Evolutionary conservation across 2,113 vertebrate genomes (phyloP).

Genomic region (Platichthys flesus): DNA sequence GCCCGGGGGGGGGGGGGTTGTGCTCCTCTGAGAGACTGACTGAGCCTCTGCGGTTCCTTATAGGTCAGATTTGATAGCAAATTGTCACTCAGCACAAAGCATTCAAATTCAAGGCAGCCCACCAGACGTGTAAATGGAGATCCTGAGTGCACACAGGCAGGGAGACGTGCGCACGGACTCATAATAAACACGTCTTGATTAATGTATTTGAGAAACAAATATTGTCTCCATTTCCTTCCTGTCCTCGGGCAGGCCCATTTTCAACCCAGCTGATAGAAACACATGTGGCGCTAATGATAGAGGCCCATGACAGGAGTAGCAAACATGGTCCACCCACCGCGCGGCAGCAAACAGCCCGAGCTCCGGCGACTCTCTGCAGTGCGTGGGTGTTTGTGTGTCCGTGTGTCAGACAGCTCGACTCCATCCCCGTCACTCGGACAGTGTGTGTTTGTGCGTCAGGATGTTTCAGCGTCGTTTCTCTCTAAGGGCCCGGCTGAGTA

Average conservation of each 20-base stretch:
- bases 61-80: constrained; percentile 56
- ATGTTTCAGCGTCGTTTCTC: constrained; percentile 47
- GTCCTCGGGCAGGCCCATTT: constrained; percentile 44
- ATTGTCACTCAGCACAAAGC: constrained; percentile 45
- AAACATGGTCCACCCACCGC: constrained; percentile 72
- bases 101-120: constrained; percentile 45
- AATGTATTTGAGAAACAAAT: constrained; percentile 70
- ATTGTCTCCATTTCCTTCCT: constrained; percentile 61
- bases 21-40: constrained; percentile 29
- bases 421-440: constrained; percentile 49
- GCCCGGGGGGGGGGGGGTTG: constrained; percentile 23
- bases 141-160: constrained; percentile 26
- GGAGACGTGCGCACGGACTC: constrained; percentile 36
- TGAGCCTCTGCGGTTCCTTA: constrained; percentile 45
- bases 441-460: constrained; percentile 47
- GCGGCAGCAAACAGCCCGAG: constrained; percentile 41
- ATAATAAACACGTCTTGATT: constrained; percentile 67
- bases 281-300: constrained; percentile 72
- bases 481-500: constrained; percentile 42
- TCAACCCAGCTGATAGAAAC: constrained; percentile 65
- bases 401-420: constrained; percentile 76
- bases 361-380: constrained; percentile 49
- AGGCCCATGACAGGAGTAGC: constrained; percentile 66
- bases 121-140: constrained; percentile 38
- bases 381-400: constrained; percentile 74